Conservation (phyloP, 2,888 invertebrate species). For the Hartigia nigra region DNA sequence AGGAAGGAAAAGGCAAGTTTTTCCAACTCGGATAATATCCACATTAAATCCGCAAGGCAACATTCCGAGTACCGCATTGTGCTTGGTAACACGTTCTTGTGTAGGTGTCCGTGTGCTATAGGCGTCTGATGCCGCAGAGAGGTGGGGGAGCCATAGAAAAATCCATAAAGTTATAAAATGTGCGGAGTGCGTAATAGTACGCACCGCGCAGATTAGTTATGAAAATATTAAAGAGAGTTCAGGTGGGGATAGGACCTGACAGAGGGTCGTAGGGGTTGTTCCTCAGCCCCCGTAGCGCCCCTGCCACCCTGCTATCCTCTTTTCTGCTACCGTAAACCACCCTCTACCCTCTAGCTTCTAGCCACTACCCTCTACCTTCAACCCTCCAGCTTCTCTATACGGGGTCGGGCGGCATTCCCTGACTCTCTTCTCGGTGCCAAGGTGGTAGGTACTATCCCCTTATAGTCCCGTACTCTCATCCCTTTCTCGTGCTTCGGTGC, state of each 20-base stretch:
- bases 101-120: too few relatives aligned
- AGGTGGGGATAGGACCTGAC: slow-evolving; percentile 23
- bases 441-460: too few relatives aligned
- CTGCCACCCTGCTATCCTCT: slow-evolving; percentile 23
- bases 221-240: slow-evolving; percentile 58
- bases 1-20: neutral
- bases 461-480: slow-evolving; percentile 2
- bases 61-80: too few relatives aligned
- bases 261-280: slow-evolving; percentile 17
- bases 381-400: neutral
- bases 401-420: too few relatives aligned
- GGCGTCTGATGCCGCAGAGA: slow-evolving; percentile 13
- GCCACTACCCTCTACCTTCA: slow-evolving; percentile 11
- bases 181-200: slow-evolving; percentile 66
- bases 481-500: neutral
- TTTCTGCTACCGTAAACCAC: slow-evolving; percentile 18
- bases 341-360: slow-evolving; percentile 11
- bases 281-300: slow-evolving; percentile 32
- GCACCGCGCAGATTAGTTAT: slow-evolving; percentile 59
- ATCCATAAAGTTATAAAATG: slow-evolving; percentile 78
- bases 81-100: too few relatives aligned
- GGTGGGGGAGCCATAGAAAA: slow-evolving; percentile 68
- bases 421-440: too few relatives aligned
- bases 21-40: slow-evolving; percentile 6
- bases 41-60: slow-evolving; percentile 8